phyloP scores from a whole-genome alignment of 2,888 invertebrate species.

The Trisateles emortualis region DNA sequence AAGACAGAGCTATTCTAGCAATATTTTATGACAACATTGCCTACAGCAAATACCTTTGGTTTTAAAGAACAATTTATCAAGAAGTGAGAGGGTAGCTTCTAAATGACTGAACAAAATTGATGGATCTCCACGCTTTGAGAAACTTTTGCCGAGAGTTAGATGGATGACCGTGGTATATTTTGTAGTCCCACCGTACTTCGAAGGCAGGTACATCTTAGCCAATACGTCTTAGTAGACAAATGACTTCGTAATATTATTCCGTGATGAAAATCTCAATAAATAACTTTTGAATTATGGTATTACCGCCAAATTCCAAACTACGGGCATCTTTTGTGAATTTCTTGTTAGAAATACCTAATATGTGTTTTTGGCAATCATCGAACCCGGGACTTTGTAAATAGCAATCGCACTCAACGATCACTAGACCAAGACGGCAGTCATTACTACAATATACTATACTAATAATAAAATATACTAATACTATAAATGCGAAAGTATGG shows the following conservation, averaged over 20 bases:
- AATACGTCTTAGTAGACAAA: background rate
- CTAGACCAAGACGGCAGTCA: no score
- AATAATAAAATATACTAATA: no score
- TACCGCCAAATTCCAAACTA: no score
- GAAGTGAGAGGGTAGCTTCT: background rate
- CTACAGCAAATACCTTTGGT: background rate
- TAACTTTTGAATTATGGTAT: no score
- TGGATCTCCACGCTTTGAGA: conserved; percentile 4
- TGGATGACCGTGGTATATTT: conserved; percentile 1
- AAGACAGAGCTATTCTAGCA: background rate
- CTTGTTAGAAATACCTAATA: no score
- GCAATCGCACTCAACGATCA: no score
- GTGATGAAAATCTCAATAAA: background rate
- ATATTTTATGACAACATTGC: background rate
- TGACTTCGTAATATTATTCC: background rate
- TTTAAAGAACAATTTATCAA: conserved; percentile 10
- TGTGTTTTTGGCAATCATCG: no score
- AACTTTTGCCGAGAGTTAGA: conserved; percentile 12
- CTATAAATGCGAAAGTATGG: no score
- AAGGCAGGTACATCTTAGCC: background rate
- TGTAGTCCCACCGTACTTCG: background rate
- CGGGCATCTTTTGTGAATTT: no score
- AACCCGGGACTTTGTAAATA: no score
- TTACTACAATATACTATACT: no score
- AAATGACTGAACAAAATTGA: conserved; percentile 9